These are phyloP conservation scores for Episyrphus balteatus DNA, from an alignment of 1,140 invertebrate species.

Conservation along the genomic window DNA sequence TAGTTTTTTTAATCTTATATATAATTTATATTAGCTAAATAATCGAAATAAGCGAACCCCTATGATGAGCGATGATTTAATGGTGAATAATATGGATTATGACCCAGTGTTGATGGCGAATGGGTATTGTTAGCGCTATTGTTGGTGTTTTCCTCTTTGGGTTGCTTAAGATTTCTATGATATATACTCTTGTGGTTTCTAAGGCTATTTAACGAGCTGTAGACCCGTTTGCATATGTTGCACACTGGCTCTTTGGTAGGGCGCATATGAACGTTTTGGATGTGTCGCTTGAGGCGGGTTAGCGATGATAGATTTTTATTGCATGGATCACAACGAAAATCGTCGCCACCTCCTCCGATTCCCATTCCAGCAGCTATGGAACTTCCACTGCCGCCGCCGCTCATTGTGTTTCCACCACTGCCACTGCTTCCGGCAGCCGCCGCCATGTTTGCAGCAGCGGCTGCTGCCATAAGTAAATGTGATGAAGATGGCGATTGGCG, in stretches of 20 bases:
- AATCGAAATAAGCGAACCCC: conserved; percentile 35
- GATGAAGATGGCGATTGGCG: conserved; percentile 8
- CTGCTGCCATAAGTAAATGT: conserved; percentile 13
- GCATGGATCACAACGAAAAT: conserved; percentile 77
- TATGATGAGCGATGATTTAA: conserved; percentile 23
- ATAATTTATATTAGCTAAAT: conserved; percentile 14
- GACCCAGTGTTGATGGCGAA: conserved; percentile 20
- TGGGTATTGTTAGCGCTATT: conserved; percentile 9
- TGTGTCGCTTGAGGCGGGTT: conserved; percentile 72
- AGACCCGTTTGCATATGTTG: conserved; percentile 78
- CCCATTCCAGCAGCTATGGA: conserved; percentile 23
- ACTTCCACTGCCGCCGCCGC: conserved; percentile 1
- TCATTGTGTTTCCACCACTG: not conserved
- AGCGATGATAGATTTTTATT: conserved; percentile 76
- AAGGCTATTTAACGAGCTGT: conserved; percentile 75
- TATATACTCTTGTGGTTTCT: conserved; percentile 84
- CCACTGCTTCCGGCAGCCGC: conserved; percentile 8
- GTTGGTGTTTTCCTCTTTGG: conserved; percentile 26
- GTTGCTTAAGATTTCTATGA: conserved; percentile 57
- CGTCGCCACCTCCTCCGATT: conserved; percentile 48
- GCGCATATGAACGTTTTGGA: conserved; percentile 77
- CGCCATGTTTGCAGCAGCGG: conserved; percentile 9
- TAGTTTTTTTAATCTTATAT: too few species aligned
- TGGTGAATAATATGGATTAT: conserved; percentile 18
- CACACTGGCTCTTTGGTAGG: conserved; percentile 74